Percentiles rank a stretch among this genome's conserved stretches.
Conservation (phyloP, 2,113 vertebrate species). For the Leptodactylus fuscus region DNA sequence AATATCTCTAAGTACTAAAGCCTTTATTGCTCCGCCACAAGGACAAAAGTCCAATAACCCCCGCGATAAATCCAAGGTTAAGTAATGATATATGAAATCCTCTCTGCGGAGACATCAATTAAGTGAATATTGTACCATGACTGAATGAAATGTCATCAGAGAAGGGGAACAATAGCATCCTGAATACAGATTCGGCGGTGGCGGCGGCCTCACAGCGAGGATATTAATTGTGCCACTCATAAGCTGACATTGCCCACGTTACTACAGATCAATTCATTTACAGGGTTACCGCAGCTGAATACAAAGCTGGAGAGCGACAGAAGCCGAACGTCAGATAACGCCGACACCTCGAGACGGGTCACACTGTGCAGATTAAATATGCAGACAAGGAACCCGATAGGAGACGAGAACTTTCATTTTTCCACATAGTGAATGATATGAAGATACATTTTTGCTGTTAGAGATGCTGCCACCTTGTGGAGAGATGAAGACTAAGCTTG, state of each 20-base stretch:
- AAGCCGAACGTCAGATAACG: not conserved
- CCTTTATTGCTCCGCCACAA: not conserved
- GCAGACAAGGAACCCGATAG: slow-evolving; percentile 21
- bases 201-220: not conserved
- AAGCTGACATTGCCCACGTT: not conserved
- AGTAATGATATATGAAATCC: slow-evolving; percentile 28
- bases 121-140: slow-evolving; percentile 40
- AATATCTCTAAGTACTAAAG: not conserved
- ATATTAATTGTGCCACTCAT: slow-evolving; percentile 1
- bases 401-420: not conserved
- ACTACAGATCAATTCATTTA: slow-evolving; percentile 23
- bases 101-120: slow-evolving; percentile 48
- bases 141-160: slow-evolving; percentile 37
- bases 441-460: not conserved
- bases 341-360: not conserved
- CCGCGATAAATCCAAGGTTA: slow-evolving; percentile 47
- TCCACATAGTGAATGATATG: not conserved
- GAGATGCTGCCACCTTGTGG: not conserved
- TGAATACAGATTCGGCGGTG: slow-evolving; percentile 26
- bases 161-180: not conserved
- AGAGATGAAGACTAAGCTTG: not conserved
- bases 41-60: not conserved
- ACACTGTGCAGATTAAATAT: slow-evolving; percentile 11
- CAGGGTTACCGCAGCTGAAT: not conserved
- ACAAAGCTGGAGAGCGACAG: not conserved